phyloP scores from a whole-genome alignment of 1,140 invertebrate species.

The Gerris buenoi region DNA sequence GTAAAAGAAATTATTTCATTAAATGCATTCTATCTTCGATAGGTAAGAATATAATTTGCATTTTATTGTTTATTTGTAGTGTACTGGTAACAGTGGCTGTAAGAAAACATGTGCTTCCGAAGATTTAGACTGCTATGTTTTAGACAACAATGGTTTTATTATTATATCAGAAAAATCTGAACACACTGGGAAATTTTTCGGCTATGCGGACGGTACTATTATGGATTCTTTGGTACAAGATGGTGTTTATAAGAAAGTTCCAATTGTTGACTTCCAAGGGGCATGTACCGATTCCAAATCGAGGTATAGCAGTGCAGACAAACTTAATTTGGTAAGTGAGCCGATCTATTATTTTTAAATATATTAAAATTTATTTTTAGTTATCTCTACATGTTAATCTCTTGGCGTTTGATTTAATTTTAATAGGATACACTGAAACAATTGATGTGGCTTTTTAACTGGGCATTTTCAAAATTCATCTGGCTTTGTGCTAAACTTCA shows the following conservation, averaged over 20 bases:
- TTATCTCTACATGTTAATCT: too few species aligned
- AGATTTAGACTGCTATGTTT: slow-evolving; percentile 75
- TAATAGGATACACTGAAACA: slow-evolving; percentile 30
- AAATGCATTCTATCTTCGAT: too few species aligned
- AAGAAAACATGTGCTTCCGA: slow-evolving; percentile 71
- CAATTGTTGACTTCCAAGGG: slow-evolving; percentile 77
- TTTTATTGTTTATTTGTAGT: slow-evolving; percentile 40
- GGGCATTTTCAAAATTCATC: slow-evolving; percentile 18
- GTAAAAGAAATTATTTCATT: too few species aligned
- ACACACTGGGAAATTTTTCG: slow-evolving; percentile 78
- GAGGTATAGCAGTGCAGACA: slow-evolving; percentile 42
- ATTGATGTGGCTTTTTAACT: slow-evolving; percentile 21
- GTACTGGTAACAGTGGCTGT: slow-evolving; percentile 48
- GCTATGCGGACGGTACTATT: slow-evolving; percentile 84
- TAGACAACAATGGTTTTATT: slow-evolving; percentile 89
- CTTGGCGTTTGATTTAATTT: too few species aligned
- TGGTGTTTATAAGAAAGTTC: slow-evolving; percentile 69
- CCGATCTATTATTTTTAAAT: too few species aligned
- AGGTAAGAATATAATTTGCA: too few species aligned
- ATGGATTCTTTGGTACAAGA: slow-evolving; percentile 85
- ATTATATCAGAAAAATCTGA: slow-evolving; percentile 70
- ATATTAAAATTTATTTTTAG: too few species aligned
- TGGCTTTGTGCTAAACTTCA: slow-evolving; percentile 22
- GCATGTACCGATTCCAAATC: slow-evolving; percentile 61
- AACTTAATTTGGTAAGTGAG: not conserved